phyloP scores from a whole-genome alignment of 2,113 vertebrate species.

The Psilopogon haemacephalus region DNA sequence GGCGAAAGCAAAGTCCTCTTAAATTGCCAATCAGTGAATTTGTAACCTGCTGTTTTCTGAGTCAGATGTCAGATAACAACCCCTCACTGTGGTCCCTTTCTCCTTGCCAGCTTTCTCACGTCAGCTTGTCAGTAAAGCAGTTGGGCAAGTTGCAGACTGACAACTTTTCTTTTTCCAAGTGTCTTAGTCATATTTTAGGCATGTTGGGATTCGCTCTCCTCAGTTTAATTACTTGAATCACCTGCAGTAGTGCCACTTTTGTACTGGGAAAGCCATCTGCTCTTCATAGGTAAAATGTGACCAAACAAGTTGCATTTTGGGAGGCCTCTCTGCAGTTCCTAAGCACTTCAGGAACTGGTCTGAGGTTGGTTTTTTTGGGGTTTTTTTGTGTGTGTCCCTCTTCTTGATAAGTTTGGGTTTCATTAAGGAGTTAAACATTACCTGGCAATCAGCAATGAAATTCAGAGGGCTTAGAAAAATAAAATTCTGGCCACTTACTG shows the following conservation, averaged over 20 bases:
- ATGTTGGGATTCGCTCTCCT: slow-evolving; percentile 45
- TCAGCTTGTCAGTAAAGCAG: slow-evolving; percentile 34
- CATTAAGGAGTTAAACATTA: background rate
- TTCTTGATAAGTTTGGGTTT: background rate
- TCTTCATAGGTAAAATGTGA: slow-evolving; percentile 17
- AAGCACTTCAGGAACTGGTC: slow-evolving; percentile 1
- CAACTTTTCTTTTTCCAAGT: slow-evolving; percentile 24
- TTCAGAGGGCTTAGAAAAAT: background rate
- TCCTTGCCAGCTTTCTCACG: slow-evolving; percentile 12
- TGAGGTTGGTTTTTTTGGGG: background rate
- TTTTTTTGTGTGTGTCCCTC: fast-evolving
- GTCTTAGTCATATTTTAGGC: slow-evolving; percentile 50
- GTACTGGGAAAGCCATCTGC: slow-evolving; percentile 25
- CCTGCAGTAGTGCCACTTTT: slow-evolving; percentile 26
- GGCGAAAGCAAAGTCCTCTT: slow-evolving; percentile 65
- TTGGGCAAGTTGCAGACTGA: slow-evolving; percentile 38
- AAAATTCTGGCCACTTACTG: background rate
- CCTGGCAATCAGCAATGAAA: background rate
- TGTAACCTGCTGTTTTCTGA: slow-evolving; percentile 30
- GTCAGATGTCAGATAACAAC: slow-evolving; percentile 53
- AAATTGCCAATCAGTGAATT: slow-evolving; percentile 51
- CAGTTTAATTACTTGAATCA: slow-evolving; percentile 44
- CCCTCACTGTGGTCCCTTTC: background rate
- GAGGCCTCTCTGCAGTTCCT: background rate
- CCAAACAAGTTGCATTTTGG: slow-evolving; percentile 38